Evolutionary conservation across 2,797 vertebrate genomes (phyloP), one percentile per base, ranked within the genome.

Genomic region (Tachyglossus aculeatus): DNA sequence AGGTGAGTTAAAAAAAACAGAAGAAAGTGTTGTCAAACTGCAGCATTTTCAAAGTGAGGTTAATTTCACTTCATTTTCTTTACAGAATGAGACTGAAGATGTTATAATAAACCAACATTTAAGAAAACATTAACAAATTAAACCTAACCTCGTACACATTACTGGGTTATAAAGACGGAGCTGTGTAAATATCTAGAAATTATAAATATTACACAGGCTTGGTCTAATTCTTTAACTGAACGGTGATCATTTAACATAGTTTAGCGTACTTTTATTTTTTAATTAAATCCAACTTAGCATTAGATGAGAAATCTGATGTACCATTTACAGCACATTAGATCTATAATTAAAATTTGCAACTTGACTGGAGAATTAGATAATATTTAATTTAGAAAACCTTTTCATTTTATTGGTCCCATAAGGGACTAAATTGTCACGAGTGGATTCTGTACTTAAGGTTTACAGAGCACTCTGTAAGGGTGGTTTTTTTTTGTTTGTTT

Each of bases 331-430:
- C 77, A 78, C 59, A 61, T 82, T 77, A 74, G 39, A 62, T 63
- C 48, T 21, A 38, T 83, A 87, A 88, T 87, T 84, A 78, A 84
- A 89, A 80, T 65, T 12, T 70, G 19, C 21, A 76, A 10, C 55
- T 43, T 37, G 32, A 56, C 31, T 45, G 21, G 67, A 74, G 62
- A 85, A 68, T 60, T 47, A 47, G 7, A 57, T 62, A 81, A 58
- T 77, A 77, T 81, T 83, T 74, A 77, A 78, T 86, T 78, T 55
- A 50, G 29, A 64, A 67, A 31, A 48, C 8, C 4, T 53, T 82
- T 86, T 71, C 22, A n/a, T 64, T 67, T 31, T 14, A n/a, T 63
- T 79, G 50, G 3, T 66, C 67, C 58, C 71, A n/a, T 56, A 58
- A 39, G 39, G 31, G 32, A 6, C 19, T 32, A 21, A 22, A 34